Percentiles rank a stretch among this genome's conserved stretches.
These are phyloP conservation scores for Synergus umbraculus DNA, from an alignment of 2,888 invertebrate species.

Conservation along the genomic window DNA sequence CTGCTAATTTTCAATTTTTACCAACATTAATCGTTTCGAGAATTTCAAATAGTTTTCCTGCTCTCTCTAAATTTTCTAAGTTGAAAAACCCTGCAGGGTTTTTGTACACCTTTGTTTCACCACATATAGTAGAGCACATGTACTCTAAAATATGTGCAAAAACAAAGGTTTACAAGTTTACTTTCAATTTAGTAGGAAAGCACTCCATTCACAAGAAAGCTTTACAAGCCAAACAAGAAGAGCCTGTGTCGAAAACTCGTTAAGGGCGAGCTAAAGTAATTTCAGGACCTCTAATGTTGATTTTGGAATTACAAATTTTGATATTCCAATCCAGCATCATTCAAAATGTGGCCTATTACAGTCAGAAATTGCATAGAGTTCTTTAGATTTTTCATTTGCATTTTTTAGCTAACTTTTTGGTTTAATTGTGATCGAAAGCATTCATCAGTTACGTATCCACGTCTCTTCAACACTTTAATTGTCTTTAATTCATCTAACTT, in stretches of 20 bases:
- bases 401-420: no score
- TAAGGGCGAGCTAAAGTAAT: neutral
- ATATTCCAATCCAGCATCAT: no score
- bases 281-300: neutral
- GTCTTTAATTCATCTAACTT: neutral
- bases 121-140: no score
- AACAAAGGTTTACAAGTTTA: neutral
- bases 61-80: neutral
- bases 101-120: neutral
- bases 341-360: no score
- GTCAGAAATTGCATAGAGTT: no score
- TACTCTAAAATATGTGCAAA: neutral
- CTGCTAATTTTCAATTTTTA: conserved; percentile 27
- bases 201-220: neutral
- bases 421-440: no score
- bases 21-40: neutral
- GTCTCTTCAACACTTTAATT: no score
- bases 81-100: neutral
- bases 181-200: neutral
- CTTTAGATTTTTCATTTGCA: no score
- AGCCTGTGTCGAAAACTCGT: conserved; percentile 22
- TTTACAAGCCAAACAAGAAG: neutral
- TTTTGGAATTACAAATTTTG: neutral
- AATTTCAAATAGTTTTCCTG: no score
- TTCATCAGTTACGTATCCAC: no score